Evolutionary conservation across 2,797 vertebrate genomes (phyloP), one percentile per base, ranked within the genome.

Genomic region (Chaenodraco wilsoni): DNA sequence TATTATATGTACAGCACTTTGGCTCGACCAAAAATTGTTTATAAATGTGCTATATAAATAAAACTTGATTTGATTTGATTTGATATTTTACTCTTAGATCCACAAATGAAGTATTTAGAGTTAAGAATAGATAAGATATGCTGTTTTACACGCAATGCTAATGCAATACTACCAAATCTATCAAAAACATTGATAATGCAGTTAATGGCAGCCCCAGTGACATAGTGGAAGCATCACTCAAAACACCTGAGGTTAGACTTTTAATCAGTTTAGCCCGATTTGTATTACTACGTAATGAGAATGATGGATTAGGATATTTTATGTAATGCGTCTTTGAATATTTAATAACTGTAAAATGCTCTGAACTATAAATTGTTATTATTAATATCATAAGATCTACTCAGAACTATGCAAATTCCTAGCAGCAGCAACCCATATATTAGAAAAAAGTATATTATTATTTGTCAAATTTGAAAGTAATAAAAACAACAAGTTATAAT

Each of bases 151-250:
- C n/a, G 10, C 2, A 51, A 73, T 37, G 16, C 17, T 64, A 27
- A 67, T 57, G 16, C 13, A 2, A 60, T 55, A 44, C 21, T 44
- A 65, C 17, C 50, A 17, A 44, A 50, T 57, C 15, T 3, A 65
- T 46, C 19, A 63, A 41, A 65, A 80, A 60, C 16, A 46, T 14
- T 27, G 60, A 44, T 27, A 61, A 40, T 16, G 45, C 9, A 71
- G 8, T n/a, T 13, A 9, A 7, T 37, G 33, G 8, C 33, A 37
- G 33, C 33, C 33, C 56, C 21, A 37, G 41, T 15, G 14, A 60
- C 19, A 44, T 16, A 43, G 21, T 15, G 31, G 9, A 33, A 58
- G 5, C 46, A 62, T 15, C 14, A 5, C 48, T 9, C 9, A 55
- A 55, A 55, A 37, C 5, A 55, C 37, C 5, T 54, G 31, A 9